A percentile compares a stretch with the other conserved stretches of the same genome.
phyloP scores from a whole-genome alignment of 2,888 invertebrate species.

The Arge pagana region DNA sequence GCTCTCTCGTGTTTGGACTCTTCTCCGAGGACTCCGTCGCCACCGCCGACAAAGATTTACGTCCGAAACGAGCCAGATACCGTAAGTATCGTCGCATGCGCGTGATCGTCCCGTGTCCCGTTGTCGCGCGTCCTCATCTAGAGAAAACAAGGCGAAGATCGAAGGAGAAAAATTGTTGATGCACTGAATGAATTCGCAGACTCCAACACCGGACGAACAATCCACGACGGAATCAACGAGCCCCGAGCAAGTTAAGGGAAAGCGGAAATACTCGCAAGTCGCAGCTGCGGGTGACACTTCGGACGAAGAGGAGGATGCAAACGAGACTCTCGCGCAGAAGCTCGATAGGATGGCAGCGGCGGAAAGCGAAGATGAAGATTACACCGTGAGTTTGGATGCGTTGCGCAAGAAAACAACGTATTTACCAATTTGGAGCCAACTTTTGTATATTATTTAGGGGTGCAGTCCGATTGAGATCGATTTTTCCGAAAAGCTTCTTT shows the following conservation, averaged over 20 bases:
- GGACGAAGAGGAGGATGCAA: slow-evolving; percentile 35
- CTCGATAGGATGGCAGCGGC: slow-evolving; percentile 37
- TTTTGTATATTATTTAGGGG: too few relatives aligned
- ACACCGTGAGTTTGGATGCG: too few relatives aligned
- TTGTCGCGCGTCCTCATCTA: too few relatives aligned
- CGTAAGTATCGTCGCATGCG: slow-evolving; percentile 33
- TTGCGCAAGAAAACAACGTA: too few relatives aligned
- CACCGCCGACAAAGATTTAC: slow-evolving; percentile 50
- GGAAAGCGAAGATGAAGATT: slow-evolving; percentile 37
- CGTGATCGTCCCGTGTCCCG: too few relatives aligned
- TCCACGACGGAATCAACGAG: slow-evolving; percentile 37
- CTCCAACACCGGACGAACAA: slow-evolving; percentile 35
- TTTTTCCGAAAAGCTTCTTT: too few relatives aligned
- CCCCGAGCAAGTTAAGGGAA: slow-evolving; percentile 29
- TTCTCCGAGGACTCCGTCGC: slow-evolving; percentile 47
- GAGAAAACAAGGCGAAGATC: too few relatives aligned
- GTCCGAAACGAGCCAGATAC: slow-evolving; percentile 36
- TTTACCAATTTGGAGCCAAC: too few relatives aligned
- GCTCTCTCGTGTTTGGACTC: slow-evolving; percentile 49
- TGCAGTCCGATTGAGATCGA: too few relatives aligned
- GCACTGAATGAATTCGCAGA: slow-evolving; percentile 22
- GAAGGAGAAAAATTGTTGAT: too few relatives aligned
- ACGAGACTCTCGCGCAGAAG: slow-evolving; percentile 32
- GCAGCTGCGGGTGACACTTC: slow-evolving; percentile 28
- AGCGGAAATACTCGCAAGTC: slow-evolving; percentile 40